Evolutionary conservation across 1,140 invertebrate species (phyloP), one percentile per base, ranked within the genome.

Genomic region (Samia ricini): DNA sequence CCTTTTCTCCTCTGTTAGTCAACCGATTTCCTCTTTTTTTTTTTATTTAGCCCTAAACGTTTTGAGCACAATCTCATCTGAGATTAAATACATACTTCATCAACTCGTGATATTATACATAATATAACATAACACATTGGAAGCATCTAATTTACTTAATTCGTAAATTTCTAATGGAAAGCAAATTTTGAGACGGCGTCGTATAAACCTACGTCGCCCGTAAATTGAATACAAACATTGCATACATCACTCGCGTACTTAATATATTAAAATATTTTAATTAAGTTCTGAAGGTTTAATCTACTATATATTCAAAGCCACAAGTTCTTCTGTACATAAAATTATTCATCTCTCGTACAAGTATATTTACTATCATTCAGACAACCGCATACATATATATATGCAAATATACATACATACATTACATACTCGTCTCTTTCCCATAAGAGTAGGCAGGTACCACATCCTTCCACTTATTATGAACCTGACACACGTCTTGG

Each of bases 201-300:
- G 22, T 23, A 22, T 22, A 7, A 21, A n/a, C 36, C 18, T n/a
- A n/a, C 61, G 55, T 51, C 36, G 36, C 61, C 10, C 18, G 55
- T 51, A 63, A 63, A 63, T 63, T 63, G 61, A 56, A 63, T 10
- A 23, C 42, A 63, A 63, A 63, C 61, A 63, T 26, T 26, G 60
- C 54, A 23, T 61, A 23, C 20, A 54, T 19, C 36, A 36, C n/a
- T 20, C 50, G 26, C 56, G 7, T 36, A 19, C 24, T 23, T 22
- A n/a, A 23, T 55, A 55, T 55, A 42, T 42, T 42, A 42, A 42
- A 42, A 42, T 42, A 42, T 42, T 42, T 42, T 42, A 42, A 42
- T 42, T 42, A 42, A 42, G 33, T 42, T 42, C 33, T 42, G 10
- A 42, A 42, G 10, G 33, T 36, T 7, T 42, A 42, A 42, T 42